Evolutionary conservation across 1,140 invertebrate species (phyloP), one percentile per base, ranked within the genome.

Genomic region (Euschistus heros): DNA sequence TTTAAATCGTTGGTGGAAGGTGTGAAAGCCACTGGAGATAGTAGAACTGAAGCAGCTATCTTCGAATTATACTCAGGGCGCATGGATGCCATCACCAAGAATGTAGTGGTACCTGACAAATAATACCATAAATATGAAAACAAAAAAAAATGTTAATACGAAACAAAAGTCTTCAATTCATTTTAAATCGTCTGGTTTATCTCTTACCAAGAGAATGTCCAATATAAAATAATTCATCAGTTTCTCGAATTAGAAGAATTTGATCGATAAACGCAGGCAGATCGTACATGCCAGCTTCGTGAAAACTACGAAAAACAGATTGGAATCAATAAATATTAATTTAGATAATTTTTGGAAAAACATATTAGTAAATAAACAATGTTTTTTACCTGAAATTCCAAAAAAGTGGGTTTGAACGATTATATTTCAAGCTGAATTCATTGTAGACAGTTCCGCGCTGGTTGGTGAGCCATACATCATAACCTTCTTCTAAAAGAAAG

Each of bases 271-370:
- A 80, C 0, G 86, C 82, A 27, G 87, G 84, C 20, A 87, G 66
- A 71, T 91, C 88, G 68, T 82, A 81, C 6, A 73, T 70, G 8
- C 81, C 84, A 78, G 85, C 84, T 72, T 88, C 82, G 70, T 86
- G 80, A 72, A 77, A 83, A 65, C 82, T 85, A 71, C 65, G 44
- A 63, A 15, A 59, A 59, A 65, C 6, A 1, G 6, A 37, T n/a
- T n/a, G n/a, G 3, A 13, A 10, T 37, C 13, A 37, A 37, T 37
- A 10, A 37, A 1, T 37, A 37, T 37, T 13, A 37, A 37, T 30
- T 10, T 1, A 37, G 33, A 37, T 13, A 37, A 10, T 13, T 37
- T 10, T 37, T 13, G n/a, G n/a, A 37, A 37, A 13, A 37, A 37
- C 10, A 37, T 37, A 37, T 10, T 37, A 37, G 13, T 10, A 6